phyloP scores from a whole-genome alignment of 2,797 vertebrate species.

The Catharus ustulatus region DNA sequence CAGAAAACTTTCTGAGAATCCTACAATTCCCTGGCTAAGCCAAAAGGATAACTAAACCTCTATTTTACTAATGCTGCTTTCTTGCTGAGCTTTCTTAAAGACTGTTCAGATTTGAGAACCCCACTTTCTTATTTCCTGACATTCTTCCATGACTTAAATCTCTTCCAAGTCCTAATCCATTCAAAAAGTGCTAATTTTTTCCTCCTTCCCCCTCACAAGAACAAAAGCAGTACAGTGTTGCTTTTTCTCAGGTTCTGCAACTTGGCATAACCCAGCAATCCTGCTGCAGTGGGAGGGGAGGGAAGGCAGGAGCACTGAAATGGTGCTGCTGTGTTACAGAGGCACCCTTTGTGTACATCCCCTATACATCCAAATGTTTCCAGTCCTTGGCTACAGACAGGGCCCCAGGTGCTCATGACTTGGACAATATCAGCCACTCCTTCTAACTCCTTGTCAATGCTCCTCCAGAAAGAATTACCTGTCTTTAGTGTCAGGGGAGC shows the following conservation, averaged over 20 bases:
- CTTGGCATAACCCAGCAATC: neutral
- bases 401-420: neutral
- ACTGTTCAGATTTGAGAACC: neutral
- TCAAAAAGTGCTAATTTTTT: conserved; percentile 3
- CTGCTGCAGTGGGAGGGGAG: neutral
- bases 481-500: neutral
- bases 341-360: neutral
- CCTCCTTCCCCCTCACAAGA: neutral
- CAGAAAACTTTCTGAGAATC: neutral
- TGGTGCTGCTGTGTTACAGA: neutral
- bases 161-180: neutral
- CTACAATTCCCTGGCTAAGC: neutral
- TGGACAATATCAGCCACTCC: neutral
- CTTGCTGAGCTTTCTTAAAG: neutral
- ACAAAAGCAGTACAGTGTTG: neutral
- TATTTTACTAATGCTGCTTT: neutral
- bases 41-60: neutral
- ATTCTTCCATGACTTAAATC: neutral
- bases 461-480: fast-evolving
- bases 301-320: neutral
- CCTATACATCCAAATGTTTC: neutral
- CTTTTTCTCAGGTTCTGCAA: conserved; percentile 18
- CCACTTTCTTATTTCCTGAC: conserved; percentile 8
- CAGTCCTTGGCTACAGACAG: neutral
- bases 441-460: fast-evolving